Evolutionary conservation across 1,140 invertebrate genomes (phyloP), one percentile per base, ranked within the genome.

Genomic region (Heliconius hewitsoni): DNA sequence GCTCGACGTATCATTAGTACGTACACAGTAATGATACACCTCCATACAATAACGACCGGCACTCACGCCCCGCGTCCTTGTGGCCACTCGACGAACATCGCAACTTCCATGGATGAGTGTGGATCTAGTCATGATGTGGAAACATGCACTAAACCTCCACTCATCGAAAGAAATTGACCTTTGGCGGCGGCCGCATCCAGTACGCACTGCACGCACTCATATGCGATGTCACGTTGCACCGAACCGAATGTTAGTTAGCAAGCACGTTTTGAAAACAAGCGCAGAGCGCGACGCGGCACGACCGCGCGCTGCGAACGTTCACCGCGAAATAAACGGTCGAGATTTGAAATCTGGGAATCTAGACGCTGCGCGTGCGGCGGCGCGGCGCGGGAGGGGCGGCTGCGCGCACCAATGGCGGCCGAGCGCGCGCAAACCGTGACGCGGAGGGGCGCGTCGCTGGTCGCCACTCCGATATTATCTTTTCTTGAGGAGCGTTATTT

Each of bases 81-180:
- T 81, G 74, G 79, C 76, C 78, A 79, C 80, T 74, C 83, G 93
- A 85, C 81, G 91, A 91, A 85, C 87, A 89, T 88, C 90, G 92
- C 93, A 94, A 94, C 94, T 95, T 94, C 94, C 90, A 91, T 94
- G 94, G 94, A 95, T 95, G 94, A 95, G 94, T 95, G 94, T 95
- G 94, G 94, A 95, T 95, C 94, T 95, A 95, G 94, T 95, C 94
- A 95, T 95, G 94, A 91, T 93, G 86, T 88, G 87, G 85, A 89
- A 87, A 95, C 94, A 95, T 95, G 94, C 94, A 95, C 94, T 94
- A 95, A 93, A 94, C 93, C 94, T 94, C 91, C 94, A 95, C 94
- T 93, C 94, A 95, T 93, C 94, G 93, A 94, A 94, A 94, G 93
- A 94, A 94, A 94, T 94, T 94, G 93, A 93, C 90, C 81, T 89